Evolutionary conservation across 2,888 invertebrate genomes (phyloP).

Genomic region (Mycogona germanica): DNA sequence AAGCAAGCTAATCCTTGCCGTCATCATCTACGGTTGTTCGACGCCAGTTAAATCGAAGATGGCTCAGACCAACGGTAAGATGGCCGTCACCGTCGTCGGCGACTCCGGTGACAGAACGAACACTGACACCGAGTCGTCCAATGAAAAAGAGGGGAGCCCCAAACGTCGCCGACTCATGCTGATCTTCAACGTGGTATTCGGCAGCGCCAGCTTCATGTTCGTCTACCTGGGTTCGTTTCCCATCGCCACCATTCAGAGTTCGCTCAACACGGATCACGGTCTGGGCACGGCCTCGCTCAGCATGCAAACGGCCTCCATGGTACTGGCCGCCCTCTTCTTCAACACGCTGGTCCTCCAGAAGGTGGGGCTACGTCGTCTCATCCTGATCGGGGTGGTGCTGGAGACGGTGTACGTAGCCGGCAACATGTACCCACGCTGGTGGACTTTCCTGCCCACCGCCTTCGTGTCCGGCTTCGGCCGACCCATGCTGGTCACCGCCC

Average conservation of each 20-base stretch:
- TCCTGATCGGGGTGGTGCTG: conserved; percentile 80
- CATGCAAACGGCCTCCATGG: conserved; percentile 82
- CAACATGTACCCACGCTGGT: conserved; percentile 74
- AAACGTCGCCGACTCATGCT: too few species aligned
- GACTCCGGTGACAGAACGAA: too few species aligned
- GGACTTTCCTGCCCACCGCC: conserved; percentile 84
- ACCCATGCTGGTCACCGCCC: conserved; percentile 96
- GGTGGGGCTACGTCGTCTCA: conserved; percentile 91
- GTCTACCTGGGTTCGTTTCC: background rate
- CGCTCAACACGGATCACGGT: conserved; percentile 77
- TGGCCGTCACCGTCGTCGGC: too few species aligned
- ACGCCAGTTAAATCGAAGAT: too few species aligned
- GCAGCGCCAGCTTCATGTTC: background rate
- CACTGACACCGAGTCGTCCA: too few species aligned
- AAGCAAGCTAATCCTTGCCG: too few species aligned
- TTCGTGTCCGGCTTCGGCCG: conserved; percentile 85
- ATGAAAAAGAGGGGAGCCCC: too few species aligned
- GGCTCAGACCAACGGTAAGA: too few species aligned
- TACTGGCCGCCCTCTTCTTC: conserved; percentile 89
- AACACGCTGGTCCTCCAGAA: conserved; percentile 84
- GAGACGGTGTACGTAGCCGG: conserved; percentile 90
- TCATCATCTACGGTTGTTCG: too few species aligned
- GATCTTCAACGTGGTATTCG: background rate
- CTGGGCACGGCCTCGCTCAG: conserved; percentile 80
- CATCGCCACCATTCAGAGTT: conserved; percentile 44